Evolutionary conservation across 2,888 invertebrate genomes (phyloP).

Genomic region (Lycocerus yunnanus): DNA sequence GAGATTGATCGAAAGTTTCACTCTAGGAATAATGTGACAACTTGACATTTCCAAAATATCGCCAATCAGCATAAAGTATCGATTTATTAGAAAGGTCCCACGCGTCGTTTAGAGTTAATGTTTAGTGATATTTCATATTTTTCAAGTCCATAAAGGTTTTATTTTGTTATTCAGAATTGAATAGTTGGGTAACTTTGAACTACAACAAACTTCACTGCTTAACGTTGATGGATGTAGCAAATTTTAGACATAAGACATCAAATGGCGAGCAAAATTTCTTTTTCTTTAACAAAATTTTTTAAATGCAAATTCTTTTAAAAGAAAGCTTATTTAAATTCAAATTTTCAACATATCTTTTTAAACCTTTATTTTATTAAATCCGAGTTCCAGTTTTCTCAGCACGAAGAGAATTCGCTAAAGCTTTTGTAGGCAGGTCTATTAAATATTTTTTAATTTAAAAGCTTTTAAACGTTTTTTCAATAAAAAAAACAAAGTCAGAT

Average conservation of each 20-base stretch:
- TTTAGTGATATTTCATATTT: not conserved
- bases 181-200: not conserved
- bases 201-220: not conserved
- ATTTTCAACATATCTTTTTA: not conserved
- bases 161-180: not conserved
- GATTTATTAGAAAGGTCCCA: not conserved
- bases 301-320: not conserved
- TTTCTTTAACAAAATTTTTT: not conserved
- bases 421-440: not conserved
- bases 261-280: not conserved
- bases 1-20: not conserved
- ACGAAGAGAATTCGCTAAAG: not conserved
- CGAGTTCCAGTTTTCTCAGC: not conserved
- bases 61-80: not conserved
- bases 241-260: not conserved
- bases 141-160: not conserved
- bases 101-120: not conserved
- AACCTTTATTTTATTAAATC: not conserved
- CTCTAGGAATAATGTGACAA: not conserved
- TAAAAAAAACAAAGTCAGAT: not conserved
- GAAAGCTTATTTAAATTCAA: not conserved
- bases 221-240: not conserved
- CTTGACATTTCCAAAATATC: conserved; percentile 3
- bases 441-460: not conserved
- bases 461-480: not conserved